Conservation (phyloP, 1,140 invertebrate genomes). For the Drosophila athabasca region DNA sequence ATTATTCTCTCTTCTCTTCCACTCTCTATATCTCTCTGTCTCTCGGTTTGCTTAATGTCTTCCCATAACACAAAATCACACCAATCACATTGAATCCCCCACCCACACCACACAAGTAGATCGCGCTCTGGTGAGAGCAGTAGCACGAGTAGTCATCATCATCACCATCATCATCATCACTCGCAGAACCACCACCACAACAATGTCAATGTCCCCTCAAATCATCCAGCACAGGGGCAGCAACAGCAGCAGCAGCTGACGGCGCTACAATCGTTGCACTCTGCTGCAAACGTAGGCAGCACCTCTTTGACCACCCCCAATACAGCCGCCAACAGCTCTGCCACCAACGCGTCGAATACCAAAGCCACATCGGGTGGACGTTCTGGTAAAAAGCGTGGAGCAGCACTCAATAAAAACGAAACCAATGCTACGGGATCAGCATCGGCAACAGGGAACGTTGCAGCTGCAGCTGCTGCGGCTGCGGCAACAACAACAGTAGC, state of each 20-base stretch:
- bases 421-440: not conserved
- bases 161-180: slow-evolving; percentile 63
- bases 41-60: slow-evolving; percentile 62
- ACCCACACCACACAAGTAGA: slow-evolving; percentile 51
- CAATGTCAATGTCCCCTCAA: slow-evolving; percentile 22
- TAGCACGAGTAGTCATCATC: slow-evolving; percentile 70
- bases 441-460: slow-evolving; percentile 16
- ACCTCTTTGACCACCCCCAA: slow-evolving; percentile 26
- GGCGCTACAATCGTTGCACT: slow-evolving; percentile 40
- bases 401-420: slow-evolving; percentile 52
- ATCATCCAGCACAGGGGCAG: slow-evolving; percentile 37
- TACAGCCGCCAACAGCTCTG: slow-evolving; percentile 22
- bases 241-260: slow-evolving; percentile 49
- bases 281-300: slow-evolving; percentile 25
- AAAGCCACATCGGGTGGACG: slow-evolving; percentile 61
- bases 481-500: slow-evolving; percentile 11
- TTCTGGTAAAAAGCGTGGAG: slow-evolving; percentile 77
- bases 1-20: slow-evolving; percentile 35
- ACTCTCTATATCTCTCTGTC: slow-evolving; percentile 61
- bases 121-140: slow-evolving; percentile 80
- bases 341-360: slow-evolving; percentile 13
- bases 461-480: not conserved
- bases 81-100: slow-evolving; percentile 13
- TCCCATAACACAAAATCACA: slow-evolving; percentile 31
- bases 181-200: slow-evolving; percentile 47